Evolutionary conservation across 2,113 vertebrate species (phyloP), one percentile per base, ranked within the genome.

Genomic region (Onychostoma macrolepis): DNA sequence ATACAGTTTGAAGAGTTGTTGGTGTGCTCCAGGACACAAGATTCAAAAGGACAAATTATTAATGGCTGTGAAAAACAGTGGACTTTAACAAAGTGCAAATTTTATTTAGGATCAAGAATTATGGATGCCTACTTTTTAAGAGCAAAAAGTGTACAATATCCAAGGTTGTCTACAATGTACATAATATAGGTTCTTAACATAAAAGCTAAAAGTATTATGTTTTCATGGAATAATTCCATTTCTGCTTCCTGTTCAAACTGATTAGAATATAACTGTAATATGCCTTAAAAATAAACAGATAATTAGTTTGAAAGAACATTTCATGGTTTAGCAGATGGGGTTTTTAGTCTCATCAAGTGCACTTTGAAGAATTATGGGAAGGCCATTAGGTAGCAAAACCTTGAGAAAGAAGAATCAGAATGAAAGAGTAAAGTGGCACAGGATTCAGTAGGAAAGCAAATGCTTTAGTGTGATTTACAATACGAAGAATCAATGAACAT

Each of bases 391-490:
- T 50, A 10, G 24, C 41, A 76, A 45, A 12, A 38, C 21, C 9
- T 28, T 28, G 13, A n/a, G 43, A 83, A 36, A 15, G 10, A 30
- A 48, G 45, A 41, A 38, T 63, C 53, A 80, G 50, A 69, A 84
- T 21, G 11, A 53, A 43, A 56, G 6, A 84, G 69, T 65, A 48
- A 53, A 48, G 33, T 41, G 83, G 48, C 43, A 72, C 65, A 84
- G 75, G 24, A 12, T 84, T 88, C 74, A 67, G 56, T 84, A 88
- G 36, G 85, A 87, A 88, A 88, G 80, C 80, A 85, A 74, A 61
- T 21, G 41, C 72, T 88, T 88, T 90, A 90, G 87, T 90, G 87
- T 88, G 63, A 83, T 79, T 85, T 85, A 89, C 67, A 80, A 63
- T 75, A 41, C n/a, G 75, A 84, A 58, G 78, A 65, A 65, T 84